phyloP scores from a whole-genome alignment of 1,140 invertebrate genomes.

The Parapsyche elsis region DNA sequence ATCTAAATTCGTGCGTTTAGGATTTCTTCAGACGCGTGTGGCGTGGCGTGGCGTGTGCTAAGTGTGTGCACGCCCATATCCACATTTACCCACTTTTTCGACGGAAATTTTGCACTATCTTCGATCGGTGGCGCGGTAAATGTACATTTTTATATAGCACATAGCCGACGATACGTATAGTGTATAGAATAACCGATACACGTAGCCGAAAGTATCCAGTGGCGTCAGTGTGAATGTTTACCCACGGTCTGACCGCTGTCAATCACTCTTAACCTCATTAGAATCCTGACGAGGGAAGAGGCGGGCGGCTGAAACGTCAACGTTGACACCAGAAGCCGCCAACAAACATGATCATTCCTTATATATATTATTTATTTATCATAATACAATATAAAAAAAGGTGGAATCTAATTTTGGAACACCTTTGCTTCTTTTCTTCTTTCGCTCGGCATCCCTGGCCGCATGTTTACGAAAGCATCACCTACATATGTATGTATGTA shows the following conservation, averaged over 20 bases:
- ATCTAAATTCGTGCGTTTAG: too few relatives aligned
- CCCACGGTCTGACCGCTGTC: constrained; percentile 41
- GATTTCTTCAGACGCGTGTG: too few relatives aligned
- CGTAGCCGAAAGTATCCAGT: not conserved
- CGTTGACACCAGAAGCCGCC: constrained; percentile 1
- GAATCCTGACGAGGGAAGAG: constrained; percentile 4
- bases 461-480: too few relatives aligned
- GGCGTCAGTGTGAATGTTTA: constrained; percentile 18
- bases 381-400: not conserved
- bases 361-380: not conserved
- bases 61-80: too few relatives aligned
- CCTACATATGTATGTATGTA: too few relatives aligned
- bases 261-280: constrained; percentile 48
- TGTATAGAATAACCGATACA: too few relatives aligned
- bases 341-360: not conserved
- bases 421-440: not conserved
- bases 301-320: constrained; percentile 20
- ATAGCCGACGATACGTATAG: not conserved
- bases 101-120: too few relatives aligned
- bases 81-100: too few relatives aligned
- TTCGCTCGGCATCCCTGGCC: too few relatives aligned
- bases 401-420: not conserved
- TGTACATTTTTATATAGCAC: not conserved
- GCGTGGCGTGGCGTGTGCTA: too few relatives aligned
- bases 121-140: too few relatives aligned